A percentile compares a stretch with the other conserved stretches of the same genome.
These are phyloP conservation scores for Cylas formicarius DNA, from an alignment of 1,140 invertebrate species.

Conservation along the genomic window DNA sequence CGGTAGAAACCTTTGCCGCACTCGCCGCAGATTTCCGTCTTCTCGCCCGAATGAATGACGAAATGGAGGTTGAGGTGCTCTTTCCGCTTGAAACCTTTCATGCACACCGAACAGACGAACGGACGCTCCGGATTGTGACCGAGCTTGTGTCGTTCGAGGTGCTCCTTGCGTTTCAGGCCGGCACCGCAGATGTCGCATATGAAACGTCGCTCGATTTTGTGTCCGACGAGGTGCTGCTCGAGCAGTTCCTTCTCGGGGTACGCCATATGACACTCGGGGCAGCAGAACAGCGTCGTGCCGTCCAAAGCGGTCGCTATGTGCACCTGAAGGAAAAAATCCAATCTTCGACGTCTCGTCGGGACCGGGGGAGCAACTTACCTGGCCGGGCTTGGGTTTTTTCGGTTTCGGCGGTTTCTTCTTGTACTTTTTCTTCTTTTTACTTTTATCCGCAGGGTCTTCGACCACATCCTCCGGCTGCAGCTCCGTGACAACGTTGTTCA, in stretches of 20 bases:
- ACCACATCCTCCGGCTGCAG: slow-evolving; percentile 28
- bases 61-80: slow-evolving; percentile 73
- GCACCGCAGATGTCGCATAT: slow-evolving; percentile 54
- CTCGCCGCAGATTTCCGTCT: slow-evolving; percentile 59
- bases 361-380: too few species aligned
- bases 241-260: slow-evolving; percentile 69
- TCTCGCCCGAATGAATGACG: slow-evolving; percentile 73
- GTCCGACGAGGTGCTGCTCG: slow-evolving; percentile 65
- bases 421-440: slow-evolving; percentile 69
- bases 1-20: slow-evolving; percentile 74
- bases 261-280: slow-evolving; percentile 72
- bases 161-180: slow-evolving; percentile 71
- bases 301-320: slow-evolving; percentile 64
- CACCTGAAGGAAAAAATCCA: too few species aligned
- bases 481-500: slow-evolving; percentile 19
- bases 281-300: slow-evolving; percentile 65
- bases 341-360: too few species aligned
- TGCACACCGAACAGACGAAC: slow-evolving; percentile 67
- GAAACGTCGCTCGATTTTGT: slow-evolving; percentile 67
- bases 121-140: slow-evolving; percentile 72
- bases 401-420: slow-evolving; percentile 72
- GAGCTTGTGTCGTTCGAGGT: slow-evolving; percentile 69
- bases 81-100: slow-evolving; percentile 69
- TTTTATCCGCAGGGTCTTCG: slow-evolving; percentile 42
- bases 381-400: slow-evolving; percentile 51